Conservation (phyloP, 2,797 vertebrate species). For the Hippopotamyrus pictus region DNA sequence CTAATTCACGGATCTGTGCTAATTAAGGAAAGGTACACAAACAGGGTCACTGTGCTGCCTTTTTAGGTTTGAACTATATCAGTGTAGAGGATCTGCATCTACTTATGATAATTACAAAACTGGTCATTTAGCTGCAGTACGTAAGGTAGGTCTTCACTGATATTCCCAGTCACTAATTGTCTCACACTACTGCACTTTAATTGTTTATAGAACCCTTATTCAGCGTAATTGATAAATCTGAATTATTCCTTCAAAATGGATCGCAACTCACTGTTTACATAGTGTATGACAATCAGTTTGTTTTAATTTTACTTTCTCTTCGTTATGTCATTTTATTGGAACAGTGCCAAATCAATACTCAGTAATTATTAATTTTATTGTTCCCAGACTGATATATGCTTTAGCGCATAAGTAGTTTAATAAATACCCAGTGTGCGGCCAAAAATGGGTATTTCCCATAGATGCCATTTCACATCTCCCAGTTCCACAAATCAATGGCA, state of each 20-base stretch:
- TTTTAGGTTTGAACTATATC: neutral
- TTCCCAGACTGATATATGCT: neutral
- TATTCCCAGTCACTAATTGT: neutral
- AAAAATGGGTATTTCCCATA: neutral
- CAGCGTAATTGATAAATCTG: neutral
- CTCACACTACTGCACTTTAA: neutral
- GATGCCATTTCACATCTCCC: neutral
- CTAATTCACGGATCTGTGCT: neutral
- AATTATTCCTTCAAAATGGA: neutral
- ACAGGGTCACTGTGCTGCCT: neutral
- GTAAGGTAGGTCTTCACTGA: neutral
- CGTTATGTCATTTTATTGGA: neutral
- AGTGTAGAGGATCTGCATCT: neutral
- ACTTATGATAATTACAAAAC: neutral
- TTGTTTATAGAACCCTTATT: neutral
- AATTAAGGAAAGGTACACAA: neutral
- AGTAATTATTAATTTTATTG: neutral
- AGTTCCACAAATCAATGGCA: neutral
- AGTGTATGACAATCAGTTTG: neutral
- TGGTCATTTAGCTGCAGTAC: neutral
- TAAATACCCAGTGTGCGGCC: neutral
- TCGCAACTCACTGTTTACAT: neutral
- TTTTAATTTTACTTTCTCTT: neutral
- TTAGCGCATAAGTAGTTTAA: neutral
- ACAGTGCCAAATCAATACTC: neutral